Evolutionary conservation across 2,113 vertebrate species (phyloP).

Genomic region (Gasterosteus aculeatus): DNA sequence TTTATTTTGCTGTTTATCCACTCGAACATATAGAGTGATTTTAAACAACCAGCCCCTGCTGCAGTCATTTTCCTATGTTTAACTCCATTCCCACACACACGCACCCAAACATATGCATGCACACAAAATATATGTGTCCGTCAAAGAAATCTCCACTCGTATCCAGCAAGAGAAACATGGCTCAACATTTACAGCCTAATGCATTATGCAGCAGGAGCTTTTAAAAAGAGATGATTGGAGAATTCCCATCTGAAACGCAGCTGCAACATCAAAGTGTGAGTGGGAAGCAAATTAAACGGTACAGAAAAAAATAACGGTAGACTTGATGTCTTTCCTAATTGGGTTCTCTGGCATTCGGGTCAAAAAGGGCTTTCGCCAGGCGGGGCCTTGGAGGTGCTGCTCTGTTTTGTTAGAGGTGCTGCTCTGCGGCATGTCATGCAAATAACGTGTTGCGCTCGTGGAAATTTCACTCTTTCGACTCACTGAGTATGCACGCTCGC

Average conservation of each 20-base stretch:
- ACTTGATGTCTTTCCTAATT: conserved; percentile 77
- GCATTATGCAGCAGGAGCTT: conserved; percentile 70
- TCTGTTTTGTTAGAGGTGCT: conserved; percentile 9
- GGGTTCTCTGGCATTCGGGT: conserved; percentile 66
- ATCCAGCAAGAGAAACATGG: conserved; percentile 49
- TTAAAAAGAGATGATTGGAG: conserved; percentile 71
- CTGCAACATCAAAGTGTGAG: conserved; percentile 73
- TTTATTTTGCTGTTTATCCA: conserved; percentile 29
- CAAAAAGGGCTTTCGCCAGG: conserved; percentile 52
- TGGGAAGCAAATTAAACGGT: conserved; percentile 74
- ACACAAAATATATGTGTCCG: conserved; percentile 17
- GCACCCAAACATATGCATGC: not conserved
- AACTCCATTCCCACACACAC: conserved; percentile 19
- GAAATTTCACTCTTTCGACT: not conserved
- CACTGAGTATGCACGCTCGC: not conserved
- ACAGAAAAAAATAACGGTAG: conserved; percentile 73
- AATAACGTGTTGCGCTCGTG: conserved; percentile 7
- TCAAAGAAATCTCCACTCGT: conserved; percentile 61
- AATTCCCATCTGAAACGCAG: conserved; percentile 70
- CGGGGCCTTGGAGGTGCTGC: conserved; percentile 19
- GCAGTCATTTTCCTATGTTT: conserved; percentile 13
- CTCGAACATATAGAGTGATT: conserved; percentile 13
- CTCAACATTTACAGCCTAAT: conserved; percentile 70
- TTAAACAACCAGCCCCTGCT: conserved; percentile 6
- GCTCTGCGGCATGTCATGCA: not conserved